Evolutionary conservation across 2,113 vertebrate genomes (phyloP).

Genomic region (Turnix velox): DNA sequence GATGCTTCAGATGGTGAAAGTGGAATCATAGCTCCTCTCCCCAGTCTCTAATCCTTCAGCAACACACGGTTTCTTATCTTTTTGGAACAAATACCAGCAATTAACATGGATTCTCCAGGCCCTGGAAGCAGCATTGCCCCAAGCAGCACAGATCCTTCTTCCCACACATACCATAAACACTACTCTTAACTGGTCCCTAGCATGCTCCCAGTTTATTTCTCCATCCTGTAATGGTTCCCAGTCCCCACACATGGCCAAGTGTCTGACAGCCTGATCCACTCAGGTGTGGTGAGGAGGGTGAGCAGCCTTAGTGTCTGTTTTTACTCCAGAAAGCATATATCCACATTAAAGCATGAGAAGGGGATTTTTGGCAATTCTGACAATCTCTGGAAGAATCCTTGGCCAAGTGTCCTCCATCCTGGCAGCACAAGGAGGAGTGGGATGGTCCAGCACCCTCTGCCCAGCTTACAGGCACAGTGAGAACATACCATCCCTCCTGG

Average conservation of each 20-base stretch:
- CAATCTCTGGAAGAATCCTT: background rate
- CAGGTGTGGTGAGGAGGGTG: background rate
- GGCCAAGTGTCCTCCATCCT: background rate
- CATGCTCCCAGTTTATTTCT: background rate
- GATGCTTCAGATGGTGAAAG: background rate
- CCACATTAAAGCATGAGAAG: background rate
- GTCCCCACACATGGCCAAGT: background rate
- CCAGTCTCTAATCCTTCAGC: background rate
- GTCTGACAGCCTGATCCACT: background rate
- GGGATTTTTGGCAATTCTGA: background rate
- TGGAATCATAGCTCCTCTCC: background rate
- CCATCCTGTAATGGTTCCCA: background rate
- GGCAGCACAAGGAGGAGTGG: rapidly evolving
- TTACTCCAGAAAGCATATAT: background rate
- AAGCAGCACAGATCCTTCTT: background rate
- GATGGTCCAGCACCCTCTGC: background rate
- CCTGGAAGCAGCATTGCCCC: background rate
- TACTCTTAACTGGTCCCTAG: background rate
- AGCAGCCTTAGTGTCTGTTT: rapidly evolving
- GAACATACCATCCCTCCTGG: background rate
- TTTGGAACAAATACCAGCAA: background rate
- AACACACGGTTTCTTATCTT: background rate
- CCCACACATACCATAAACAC: rapidly evolving
- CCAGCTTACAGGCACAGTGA: rapidly evolving
- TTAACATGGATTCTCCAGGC: background rate